A percentile compares a stretch with the other conserved stretches of the same genome.
Conservation (phyloP, 2,888 invertebrate species). For the Sylvicola fuscatus region DNA sequence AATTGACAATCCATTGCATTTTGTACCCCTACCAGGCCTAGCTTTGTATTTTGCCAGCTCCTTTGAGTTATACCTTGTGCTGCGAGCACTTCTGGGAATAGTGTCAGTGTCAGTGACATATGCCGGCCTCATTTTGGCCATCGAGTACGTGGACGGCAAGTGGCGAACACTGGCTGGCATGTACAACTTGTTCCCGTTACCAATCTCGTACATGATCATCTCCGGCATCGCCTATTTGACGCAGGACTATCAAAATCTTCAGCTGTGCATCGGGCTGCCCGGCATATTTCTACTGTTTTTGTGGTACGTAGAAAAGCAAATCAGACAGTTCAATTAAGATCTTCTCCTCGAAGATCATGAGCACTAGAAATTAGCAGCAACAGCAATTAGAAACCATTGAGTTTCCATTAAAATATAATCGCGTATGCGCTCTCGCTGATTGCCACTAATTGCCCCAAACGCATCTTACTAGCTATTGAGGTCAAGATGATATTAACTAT, state of each 20-base stretch:
- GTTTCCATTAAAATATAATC: too few relatives aligned
- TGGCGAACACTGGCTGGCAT: slow-evolving; percentile 66
- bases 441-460: too few relatives aligned
- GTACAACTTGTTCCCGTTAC: slow-evolving; percentile 59
- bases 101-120: slow-evolving; percentile 67
- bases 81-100: slow-evolving; percentile 49
- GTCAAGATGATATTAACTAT: too few relatives aligned
- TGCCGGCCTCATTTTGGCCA: slow-evolving; percentile 57
- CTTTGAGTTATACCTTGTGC: slow-evolving; percentile 44
- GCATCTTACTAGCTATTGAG: too few relatives aligned
- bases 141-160: slow-evolving; percentile 57
- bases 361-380: too few relatives aligned
- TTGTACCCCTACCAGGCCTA: too few relatives aligned
- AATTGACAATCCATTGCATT: too few relatives aligned
- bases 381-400: too few relatives aligned
- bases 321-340: too few relatives aligned
- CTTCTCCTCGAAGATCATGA: too few relatives aligned
- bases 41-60: slow-evolving; percentile 48
- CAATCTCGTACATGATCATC: slow-evolving; percentile 51
- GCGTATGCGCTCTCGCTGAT: too few relatives aligned
- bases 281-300: slow-evolving; percentile 43
- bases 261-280: slow-evolving; percentile 50
- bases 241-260: slow-evolving; percentile 51
- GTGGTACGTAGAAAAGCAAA: too few relatives aligned
- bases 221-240: slow-evolving; percentile 48